A percentile compares a stretch with the other conserved stretches of the same genome.
Conservation (phyloP, 2,888 invertebrate genomes). For the Unio delphinus region DNA sequence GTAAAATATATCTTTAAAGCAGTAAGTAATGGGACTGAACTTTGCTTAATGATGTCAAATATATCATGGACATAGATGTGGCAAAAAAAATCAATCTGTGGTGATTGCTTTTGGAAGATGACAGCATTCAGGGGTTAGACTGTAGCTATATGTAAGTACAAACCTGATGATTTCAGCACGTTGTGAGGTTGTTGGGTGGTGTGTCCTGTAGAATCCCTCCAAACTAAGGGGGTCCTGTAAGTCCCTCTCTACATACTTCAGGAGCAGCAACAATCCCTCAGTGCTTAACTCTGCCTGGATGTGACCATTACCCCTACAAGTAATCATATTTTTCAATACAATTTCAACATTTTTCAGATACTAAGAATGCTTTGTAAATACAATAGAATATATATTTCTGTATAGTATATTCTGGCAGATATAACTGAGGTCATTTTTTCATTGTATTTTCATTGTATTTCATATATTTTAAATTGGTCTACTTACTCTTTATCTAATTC, state of each 20-base stretch:
- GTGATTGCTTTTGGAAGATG: too few relatives aligned
- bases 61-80: too few relatives aligned
- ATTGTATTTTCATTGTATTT: too few relatives aligned
- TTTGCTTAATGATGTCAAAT: too few relatives aligned
- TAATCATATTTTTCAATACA: background rate
- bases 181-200: conserved; percentile 43
- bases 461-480: too few relatives aligned
- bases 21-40: too few relatives aligned
- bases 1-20: too few relatives aligned
- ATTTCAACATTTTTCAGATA: conserved; percentile 13
- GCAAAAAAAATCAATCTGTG: too few relatives aligned
- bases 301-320: conserved; percentile 12
- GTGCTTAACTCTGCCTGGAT: conserved; percentile 47
- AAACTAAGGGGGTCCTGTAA: conserved; percentile 42
- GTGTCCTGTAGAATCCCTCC: conserved; percentile 56
- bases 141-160: conserved; percentile 8
- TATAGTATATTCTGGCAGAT: too few relatives aligned
- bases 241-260: conserved; percentile 51
- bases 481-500: too few relatives aligned
- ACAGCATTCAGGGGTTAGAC: too few relatives aligned
- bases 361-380: conserved; percentile 2
- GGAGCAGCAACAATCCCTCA: conserved; percentile 45
- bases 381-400: background rate
- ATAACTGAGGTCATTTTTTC: too few relatives aligned
- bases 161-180: conserved; percentile 58